These are phyloP conservation scores for Lindbergichthys nudifrons DNA, from an alignment of 2,797 vertebrate genomes.

Conservation along the genomic window DNA sequence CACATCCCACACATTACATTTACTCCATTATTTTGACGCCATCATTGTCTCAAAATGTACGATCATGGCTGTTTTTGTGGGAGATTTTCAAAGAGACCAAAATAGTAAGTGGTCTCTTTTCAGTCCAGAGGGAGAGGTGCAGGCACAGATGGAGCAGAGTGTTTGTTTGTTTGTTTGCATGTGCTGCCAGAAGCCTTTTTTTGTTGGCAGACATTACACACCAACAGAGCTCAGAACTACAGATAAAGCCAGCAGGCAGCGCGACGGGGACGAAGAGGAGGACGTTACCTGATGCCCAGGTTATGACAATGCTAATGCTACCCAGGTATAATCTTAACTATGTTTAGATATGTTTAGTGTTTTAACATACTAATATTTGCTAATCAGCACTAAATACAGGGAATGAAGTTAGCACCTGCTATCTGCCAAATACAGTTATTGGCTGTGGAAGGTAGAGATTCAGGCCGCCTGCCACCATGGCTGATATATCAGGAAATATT, in stretches of 20 bases:
- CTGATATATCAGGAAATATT: too few species aligned
- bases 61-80: constrained; percentile 7
- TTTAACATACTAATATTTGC: neutral
- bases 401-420: too few species aligned
- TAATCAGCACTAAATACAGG: too few species aligned
- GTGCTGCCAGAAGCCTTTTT: constrained; percentile 23
- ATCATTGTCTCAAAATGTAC: neutral
- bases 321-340: neutral
- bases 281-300: neutral
- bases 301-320: neutral
- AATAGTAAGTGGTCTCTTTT: constrained; percentile 10
- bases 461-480: too few species aligned
- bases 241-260: constrained; percentile 11
- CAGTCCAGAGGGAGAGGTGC: constrained; percentile 20
- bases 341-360: neutral
- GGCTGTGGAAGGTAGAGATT: too few species aligned
- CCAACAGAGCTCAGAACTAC: constrained; percentile 11
- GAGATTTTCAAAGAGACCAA: constrained; percentile 32
- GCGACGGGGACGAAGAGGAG: neutral
- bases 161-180: constrained; percentile 32
- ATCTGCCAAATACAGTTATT: too few species aligned
- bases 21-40: too few species aligned
- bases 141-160: constrained; percentile 53
- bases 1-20: neutral
- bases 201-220: constrained; percentile 31